These are phyloP conservation scores for Anseranas semipalmata DNA, from an alignment of 2,113 vertebrate species.

Conservation along the genomic window DNA sequence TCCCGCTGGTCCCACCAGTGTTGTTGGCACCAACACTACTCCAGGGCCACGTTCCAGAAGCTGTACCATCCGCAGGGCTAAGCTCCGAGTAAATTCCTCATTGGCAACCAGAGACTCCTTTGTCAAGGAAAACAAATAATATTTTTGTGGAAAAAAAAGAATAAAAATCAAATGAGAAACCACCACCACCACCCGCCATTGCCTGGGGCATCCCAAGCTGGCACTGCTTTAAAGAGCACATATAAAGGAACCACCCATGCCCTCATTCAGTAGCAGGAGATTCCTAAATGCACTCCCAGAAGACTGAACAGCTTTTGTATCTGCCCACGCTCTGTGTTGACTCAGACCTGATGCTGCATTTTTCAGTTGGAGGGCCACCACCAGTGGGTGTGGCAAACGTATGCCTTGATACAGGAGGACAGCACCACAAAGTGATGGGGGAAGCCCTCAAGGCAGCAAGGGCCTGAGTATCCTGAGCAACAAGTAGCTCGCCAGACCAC, in stretches of 20 bases:
- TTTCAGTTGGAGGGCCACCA: not conserved
- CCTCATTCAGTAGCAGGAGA: not conserved
- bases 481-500: not conserved
- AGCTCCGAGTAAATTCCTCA: not conserved
- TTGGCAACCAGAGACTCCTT: too few relatives aligned
- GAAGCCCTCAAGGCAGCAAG: not conserved
- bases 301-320: not conserved
- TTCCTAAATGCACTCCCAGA: not conserved
- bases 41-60: not conserved
- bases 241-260: not conserved
- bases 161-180: too few relatives aligned
- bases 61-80: not conserved
- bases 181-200: too few relatives aligned
- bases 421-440: not conserved
- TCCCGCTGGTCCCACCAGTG: not conserved
- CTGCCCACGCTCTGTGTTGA: not conserved
- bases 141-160: too few relatives aligned
- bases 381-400: not conserved
- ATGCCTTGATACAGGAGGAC: not conserved
- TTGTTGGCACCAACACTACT: too few relatives aligned
- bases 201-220: too few relatives aligned
- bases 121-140: too few relatives aligned
- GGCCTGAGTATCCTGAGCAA: not conserved
- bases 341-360: not conserved
- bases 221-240: not conserved